Base-by-base conservation (phyloP, 2,113 vertebrate species). In the Marcusenius ussheri region DNA sequence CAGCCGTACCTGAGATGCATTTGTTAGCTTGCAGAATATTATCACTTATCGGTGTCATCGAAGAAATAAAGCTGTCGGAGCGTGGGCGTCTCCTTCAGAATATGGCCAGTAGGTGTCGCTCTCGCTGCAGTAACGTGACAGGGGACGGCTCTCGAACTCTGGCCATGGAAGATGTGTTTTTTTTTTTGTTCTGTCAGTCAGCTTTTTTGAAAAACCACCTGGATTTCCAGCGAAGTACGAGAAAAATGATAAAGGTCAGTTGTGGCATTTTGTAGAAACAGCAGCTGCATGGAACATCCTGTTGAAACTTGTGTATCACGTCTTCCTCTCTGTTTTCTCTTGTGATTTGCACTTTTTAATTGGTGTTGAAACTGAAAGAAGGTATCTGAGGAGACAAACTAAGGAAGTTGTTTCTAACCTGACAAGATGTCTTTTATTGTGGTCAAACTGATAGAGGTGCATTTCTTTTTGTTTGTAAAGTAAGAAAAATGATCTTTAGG, bases 391-490 rank as follows among this genome's bases (percentile, higher is more conserved):
- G 89, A 90, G 92, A 77, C 39, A 58, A 89, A 89, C 91, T 95
- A 93, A 95, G 95, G 95, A 96, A 95, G 93, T 62, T 24, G 86
- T 90, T 89, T 91, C 66, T 90, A 35, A 88, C 93, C 92, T 93
- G 93, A 95, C 95, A 96, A 94, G 95, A 95, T 95, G 95, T 42
- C 94, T 89, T 93, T 90, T 92, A 88, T 89, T 95, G 95, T 93
- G 95, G 96, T 95, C 94, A 89, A 92, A 90, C 91, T 91, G 91
- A 92, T 51, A 62, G 42, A 47, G 3, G 89, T 93, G 90, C 88
- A 74, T 85, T 27, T 89, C 58, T 85, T 53, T 35, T 53, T 83
- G 92, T 91, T 83, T 47, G 88, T 88, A 92, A 93, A 91, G 89
- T 89, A 92, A 87, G 91, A 91, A 94, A 62, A 62, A n/a, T 62